Percentiles rank a stretch among this genome's conserved stretches.
Evolutionary conservation across 2,888 invertebrate genomes (phyloP).

Genomic region (Lepas anatifera): DNA sequence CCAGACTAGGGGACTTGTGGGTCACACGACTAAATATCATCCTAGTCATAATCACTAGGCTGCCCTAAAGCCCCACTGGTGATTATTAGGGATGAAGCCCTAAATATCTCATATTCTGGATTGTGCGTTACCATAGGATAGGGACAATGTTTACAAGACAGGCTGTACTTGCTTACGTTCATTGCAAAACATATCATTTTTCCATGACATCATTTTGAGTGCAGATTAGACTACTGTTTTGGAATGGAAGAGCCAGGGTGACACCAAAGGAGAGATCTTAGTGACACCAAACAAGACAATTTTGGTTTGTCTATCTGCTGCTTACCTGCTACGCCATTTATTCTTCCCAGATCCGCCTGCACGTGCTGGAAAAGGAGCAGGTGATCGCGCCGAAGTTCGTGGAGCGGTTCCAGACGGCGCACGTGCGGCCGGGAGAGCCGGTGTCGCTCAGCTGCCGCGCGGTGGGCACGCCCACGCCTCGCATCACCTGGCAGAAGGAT

Average conservation of each 20-base stretch:
- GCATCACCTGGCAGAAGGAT: slow-evolving; percentile 95
- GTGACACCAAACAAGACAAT: too few species aligned
- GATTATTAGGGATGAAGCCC: background rate
- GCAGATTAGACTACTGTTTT: too few species aligned
- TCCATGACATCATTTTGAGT: background rate
- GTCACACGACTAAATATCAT: too few species aligned
- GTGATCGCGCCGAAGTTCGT: slow-evolving; percentile 93
- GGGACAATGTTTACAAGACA: too few species aligned
- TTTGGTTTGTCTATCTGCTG: too few species aligned
- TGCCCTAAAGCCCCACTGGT: too few species aligned
- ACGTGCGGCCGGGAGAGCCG: slow-evolving; percentile 86
- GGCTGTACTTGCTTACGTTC: background rate
- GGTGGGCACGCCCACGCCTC: slow-evolving; percentile 83
- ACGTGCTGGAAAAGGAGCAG: slow-evolving; percentile 81
- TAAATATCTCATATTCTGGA: background rate
- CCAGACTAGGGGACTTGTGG: too few species aligned
- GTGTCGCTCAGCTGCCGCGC: slow-evolving; percentile 80
- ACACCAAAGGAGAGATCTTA: too few species aligned
- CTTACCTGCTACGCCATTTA: slow-evolving; percentile 17
- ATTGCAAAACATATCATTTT: background rate
- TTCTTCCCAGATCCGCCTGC: slow-evolving; percentile 49
- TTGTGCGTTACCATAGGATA: too few species aligned
- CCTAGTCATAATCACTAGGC: too few species aligned
- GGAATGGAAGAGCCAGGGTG: too few species aligned
- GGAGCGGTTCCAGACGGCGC: slow-evolving; percentile 83